Conservation (phyloP, 2,888 invertebrate genomes). For the Clanis bilineata region DNA sequence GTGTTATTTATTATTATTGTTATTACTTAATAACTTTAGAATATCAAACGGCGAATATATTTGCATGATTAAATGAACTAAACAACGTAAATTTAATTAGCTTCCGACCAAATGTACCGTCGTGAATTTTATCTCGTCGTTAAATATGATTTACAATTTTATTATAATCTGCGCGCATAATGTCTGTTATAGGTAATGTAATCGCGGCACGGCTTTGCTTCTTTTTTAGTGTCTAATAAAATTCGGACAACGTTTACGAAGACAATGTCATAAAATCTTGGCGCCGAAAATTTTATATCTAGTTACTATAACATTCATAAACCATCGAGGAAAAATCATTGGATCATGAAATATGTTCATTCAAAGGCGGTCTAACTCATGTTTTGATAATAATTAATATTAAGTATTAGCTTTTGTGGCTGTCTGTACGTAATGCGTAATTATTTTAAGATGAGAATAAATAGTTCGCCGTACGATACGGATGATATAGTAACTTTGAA, state of each 20-base stretch:
- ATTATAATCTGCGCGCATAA: conserved; percentile 13
- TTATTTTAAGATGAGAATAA: neutral
- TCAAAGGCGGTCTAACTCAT: conserved; percentile 36
- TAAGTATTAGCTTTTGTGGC: neutral
- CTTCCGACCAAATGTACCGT: neutral
- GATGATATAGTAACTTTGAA: too few relatives aligned
- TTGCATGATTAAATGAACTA: conserved; percentile 8
- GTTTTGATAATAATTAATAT: conserved; percentile 13
- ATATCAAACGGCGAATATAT: conserved; percentile 26
- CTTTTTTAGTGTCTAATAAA: conserved; percentile 67
- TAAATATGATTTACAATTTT: conserved; percentile 11
- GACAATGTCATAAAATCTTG: conserved; percentile 76
- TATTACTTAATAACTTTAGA: conserved; percentile 48
- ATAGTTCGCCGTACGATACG: too few relatives aligned
- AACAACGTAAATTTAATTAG: conserved; percentile 28
- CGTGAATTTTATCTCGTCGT: conserved; percentile 5
- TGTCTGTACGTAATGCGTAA: too few relatives aligned
- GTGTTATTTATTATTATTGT: conserved; percentile 38
- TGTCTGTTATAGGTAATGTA: conserved; percentile 38
- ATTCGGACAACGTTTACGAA: conserved; percentile 74
- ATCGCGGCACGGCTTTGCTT: conserved; percentile 42
- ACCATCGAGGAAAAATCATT: conserved; percentile 55
- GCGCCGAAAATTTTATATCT: conserved; percentile 70
- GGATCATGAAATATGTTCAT: conserved; percentile 43
- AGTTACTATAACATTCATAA: conserved; percentile 62